Base-by-base conservation (phyloP, 2,888 invertebrate species). In the Spialia ferax region DNA sequence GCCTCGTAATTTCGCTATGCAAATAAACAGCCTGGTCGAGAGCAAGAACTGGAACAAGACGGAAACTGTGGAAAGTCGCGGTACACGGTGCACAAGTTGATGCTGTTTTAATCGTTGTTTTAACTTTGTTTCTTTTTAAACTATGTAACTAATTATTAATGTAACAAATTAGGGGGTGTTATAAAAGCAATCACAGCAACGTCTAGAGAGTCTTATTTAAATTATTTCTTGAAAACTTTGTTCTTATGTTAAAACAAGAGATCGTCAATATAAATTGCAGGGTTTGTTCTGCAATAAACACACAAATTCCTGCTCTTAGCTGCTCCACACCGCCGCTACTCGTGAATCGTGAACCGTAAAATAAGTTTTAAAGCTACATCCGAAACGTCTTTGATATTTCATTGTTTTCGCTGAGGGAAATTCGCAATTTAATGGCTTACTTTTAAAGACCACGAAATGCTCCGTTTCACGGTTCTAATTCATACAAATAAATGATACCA, bases 321-420 rank as follows among this genome's bases (percentile, higher is more conserved):
- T 48, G 1, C 20, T 48, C 42, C 45, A 48, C 20, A 15, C 7
- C 42, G 26, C 38, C 38, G 54, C 50, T 32, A 20, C 38, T 54
- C 71, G 35, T 42, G 52, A 23, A 18, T 56, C 71, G 71, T 77
- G 77, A 77, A 79, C 77, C 84, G 79, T 82, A 80, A 83, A 85
- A 84, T 82, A 79, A 80, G 78, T 76, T 79, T 75, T 22, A 42
- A 35, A 75, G 72, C 75, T 74, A 73, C 69, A 77, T 66, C 74
- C 79, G 73, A 79, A 82, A 82, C 81, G 77, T 77, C 77, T 73
- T 72, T 75, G 70, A 85, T 82, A 83, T 83, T 83, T 84, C 77
- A 80, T 79, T 55, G 63, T 63, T 55, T 63, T 63, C 54, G 42
- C 55, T 11, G 54, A 26, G 42, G 55, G 29, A 42, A 55, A 45